These are phyloP conservation scores for Malurus cyaneus DNA, from an alignment of 2,113 vertebrate genomes.

Conservation along the genomic window DNA sequence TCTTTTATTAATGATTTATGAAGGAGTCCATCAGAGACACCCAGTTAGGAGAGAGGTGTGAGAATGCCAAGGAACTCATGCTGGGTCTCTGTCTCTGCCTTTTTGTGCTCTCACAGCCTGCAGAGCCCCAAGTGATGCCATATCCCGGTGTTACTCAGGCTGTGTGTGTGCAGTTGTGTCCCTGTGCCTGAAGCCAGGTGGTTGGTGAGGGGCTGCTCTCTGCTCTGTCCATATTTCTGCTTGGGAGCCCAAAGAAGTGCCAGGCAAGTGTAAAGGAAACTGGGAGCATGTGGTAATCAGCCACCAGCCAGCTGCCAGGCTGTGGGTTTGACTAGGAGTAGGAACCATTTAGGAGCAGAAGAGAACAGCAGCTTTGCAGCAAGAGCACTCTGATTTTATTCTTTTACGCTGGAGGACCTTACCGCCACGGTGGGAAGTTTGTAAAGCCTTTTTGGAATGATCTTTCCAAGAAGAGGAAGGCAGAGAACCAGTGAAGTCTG, in stretches of 20 bases:
- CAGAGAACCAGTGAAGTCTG: neutral
- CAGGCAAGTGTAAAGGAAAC: neutral
- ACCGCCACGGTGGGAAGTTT: neutral
- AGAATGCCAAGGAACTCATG: neutral
- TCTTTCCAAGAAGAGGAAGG: neutral
- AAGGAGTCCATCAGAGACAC: neutral
- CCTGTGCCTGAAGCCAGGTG: neutral
- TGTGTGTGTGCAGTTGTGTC: neutral
- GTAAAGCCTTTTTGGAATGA: neutral
- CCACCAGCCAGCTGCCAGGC: neutral
- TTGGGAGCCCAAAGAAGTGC: neutral
- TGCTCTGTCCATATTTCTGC: neutral
- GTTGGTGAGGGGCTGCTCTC: neutral
- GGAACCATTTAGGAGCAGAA: neutral
- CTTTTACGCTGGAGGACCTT: neutral
- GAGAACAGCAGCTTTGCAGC: neutral
- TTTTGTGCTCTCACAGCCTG: neutral
- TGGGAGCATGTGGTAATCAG: neutral
- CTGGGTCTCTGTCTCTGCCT: neutral
- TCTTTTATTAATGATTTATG: neutral
- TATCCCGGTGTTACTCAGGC: rapidly evolving
- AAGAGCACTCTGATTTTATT: neutral
- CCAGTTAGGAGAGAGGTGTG: neutral
- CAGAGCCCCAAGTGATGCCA: neutral
- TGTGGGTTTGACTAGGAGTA: neutral